Evolutionary conservation across 1,140 invertebrate species (phyloP).

Genomic region (Dendrolimus punctatus): DNA sequence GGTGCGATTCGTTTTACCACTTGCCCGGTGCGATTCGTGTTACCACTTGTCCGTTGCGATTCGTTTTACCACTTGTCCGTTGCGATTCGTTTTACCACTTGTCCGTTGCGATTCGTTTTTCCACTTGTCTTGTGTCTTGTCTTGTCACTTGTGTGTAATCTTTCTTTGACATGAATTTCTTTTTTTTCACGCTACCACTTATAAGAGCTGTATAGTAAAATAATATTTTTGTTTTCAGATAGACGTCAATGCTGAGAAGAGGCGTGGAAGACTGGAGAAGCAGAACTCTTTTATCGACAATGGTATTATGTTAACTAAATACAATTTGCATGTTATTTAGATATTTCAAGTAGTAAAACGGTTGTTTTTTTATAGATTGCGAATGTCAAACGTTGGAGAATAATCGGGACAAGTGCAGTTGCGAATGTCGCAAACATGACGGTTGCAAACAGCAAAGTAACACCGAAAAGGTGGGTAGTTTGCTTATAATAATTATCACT

Average conservation of each 20-base stretch:
- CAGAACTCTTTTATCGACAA: constrained; percentile 55
- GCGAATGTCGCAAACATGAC: constrained; percentile 33
- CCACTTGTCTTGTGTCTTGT: too few species aligned
- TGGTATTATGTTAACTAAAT: constrained; percentile 16
- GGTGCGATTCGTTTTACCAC: too few species aligned
- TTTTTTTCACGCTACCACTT: neutral
- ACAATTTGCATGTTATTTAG: too few species aligned
- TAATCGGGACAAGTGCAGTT: constrained; percentile 34
- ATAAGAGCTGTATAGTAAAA: neutral
- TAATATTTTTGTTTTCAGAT: constrained; percentile 22
- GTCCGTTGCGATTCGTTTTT: too few species aligned
- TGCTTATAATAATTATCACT: neutral
- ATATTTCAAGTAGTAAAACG: too few species aligned
- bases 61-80: too few species aligned
- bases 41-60: too few species aligned
- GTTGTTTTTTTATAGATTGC: constrained; percentile 26
- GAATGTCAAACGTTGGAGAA: constrained; percentile 36
- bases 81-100: too few species aligned
- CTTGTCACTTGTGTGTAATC: too few species aligned
- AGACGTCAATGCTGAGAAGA: constrained; percentile 36
- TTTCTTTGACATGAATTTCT: too few species aligned
- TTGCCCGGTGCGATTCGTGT: too few species aligned
- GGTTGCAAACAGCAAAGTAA: constrained; percentile 14
- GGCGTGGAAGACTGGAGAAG: constrained; percentile 49
- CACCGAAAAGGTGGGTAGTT: constrained; percentile 22